Percentiles rank a stretch among this genome's conserved stretches.
Conservation (phyloP, 2,797 vertebrate genomes). For the Bufotes viridis region DNA sequence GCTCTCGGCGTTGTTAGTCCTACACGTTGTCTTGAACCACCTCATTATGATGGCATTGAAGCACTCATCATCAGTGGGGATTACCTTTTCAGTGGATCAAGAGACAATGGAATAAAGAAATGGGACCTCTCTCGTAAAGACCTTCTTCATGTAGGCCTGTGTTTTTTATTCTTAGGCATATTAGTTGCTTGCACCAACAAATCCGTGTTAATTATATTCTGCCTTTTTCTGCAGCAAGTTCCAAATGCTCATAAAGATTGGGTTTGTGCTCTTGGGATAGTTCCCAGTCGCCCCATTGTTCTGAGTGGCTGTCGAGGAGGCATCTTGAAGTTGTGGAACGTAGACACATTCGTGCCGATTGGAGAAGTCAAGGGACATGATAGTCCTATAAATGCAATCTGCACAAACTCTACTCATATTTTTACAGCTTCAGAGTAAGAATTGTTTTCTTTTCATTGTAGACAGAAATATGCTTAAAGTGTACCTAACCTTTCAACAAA, state of each 20-base stretch:
- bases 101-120: slow-evolving; percentile 98
- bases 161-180: background rate
- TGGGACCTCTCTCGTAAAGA: slow-evolving; percentile 96
- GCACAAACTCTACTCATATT: slow-evolving; percentile 88
- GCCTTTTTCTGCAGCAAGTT: slow-evolving; percentile 80
- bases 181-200: background rate
- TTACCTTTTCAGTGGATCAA: slow-evolving; percentile 92
- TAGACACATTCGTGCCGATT: slow-evolving; percentile 80
- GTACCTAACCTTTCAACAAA: too few relatives aligned
- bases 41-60: slow-evolving; percentile 98
- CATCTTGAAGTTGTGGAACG: slow-evolving; percentile 89
- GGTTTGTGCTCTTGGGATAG: slow-evolving; percentile 86
- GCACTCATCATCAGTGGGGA: slow-evolving; percentile 91
- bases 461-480: background rate
- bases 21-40: slow-evolving; percentile 95
- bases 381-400: slow-evolving; percentile 91
- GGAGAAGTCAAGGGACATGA: slow-evolving; percentile 91
- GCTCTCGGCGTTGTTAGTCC: slow-evolving; percentile 89
- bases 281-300: slow-evolving; percentile 81
- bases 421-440: slow-evolving; percentile 93
- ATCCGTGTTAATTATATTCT: slow-evolving; percentile 4
- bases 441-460: background rate
- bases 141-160: slow-evolving; percentile 86
- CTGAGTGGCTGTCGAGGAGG: slow-evolving; percentile 91
- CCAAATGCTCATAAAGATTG: slow-evolving; percentile 88